Base-by-base conservation (phyloP, 2,888 invertebrate species). In the Zygaena filipendulae region DNA sequence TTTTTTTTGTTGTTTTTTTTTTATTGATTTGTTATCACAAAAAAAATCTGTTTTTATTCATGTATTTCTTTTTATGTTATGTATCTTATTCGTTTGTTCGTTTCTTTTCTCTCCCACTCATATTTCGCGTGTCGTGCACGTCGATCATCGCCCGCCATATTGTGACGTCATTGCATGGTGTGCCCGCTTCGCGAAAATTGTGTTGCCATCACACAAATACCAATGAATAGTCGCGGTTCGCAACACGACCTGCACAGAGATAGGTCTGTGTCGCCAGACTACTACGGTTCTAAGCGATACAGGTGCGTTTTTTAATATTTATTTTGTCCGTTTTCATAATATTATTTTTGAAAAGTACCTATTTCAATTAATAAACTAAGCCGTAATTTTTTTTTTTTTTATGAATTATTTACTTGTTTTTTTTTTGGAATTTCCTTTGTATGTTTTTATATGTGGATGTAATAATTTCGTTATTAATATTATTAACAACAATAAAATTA, bases 241-340 rank as follows among this genome's bases (percentile, higher is more conserved):
- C 87, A 87, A 75, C 87, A 88, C 81, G 88, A 89, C 66, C 81
- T 88, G 48, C 61, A 75, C 58, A 80, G 86, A 47, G 81, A 81
- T 44, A 75, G 85, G 49, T 90, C 90, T 50, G 82, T 84, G 45
- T 88, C 90, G 50, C 88, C 89, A 40, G 90, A 90, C 66, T 85
- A 82, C 57, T 84, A 85, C 50, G 85, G 86, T 59, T 79, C 84
- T 61, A 84, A 89, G 67, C 87, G 87, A 59, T 88, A 86, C 84
- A 90, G 90, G 90, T 90, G 85, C 80, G 88, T 79, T 60, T 43
- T 31, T 33, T 36, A 13, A 10, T 3, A 5, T 12, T 27, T 11
- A 28, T 16, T 16, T 16, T 16, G 4, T 7, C 16, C 7, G 16
- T 7, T 7, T 16, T 6, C 16, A 6, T 16, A 7, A 16, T 16